These are phyloP conservation scores for Phaethon lepturus DNA, from an alignment of 2,113 vertebrate genomes.

Conservation along the genomic window DNA sequence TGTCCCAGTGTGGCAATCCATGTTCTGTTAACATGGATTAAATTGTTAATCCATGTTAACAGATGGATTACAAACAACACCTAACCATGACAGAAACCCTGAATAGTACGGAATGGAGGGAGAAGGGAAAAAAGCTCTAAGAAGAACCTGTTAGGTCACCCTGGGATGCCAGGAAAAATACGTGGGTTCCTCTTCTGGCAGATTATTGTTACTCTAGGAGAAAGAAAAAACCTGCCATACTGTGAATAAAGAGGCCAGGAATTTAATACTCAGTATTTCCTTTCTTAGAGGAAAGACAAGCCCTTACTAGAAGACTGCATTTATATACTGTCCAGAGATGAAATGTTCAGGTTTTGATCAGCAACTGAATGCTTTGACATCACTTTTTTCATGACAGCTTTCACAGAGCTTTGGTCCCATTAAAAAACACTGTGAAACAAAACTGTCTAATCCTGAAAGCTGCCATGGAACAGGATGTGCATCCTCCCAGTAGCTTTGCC, in stretches of 20 bases:
- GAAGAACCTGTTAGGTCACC: background rate
- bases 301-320: background rate
- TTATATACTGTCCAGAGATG: background rate
- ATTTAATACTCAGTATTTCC: background rate
- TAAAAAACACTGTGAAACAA: constrained; percentile 12
- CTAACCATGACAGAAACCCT: background rate
- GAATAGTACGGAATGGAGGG: background rate
- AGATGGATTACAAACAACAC: background rate
- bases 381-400: background rate
- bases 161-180: background rate
- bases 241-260: background rate
- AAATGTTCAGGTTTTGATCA: constrained; percentile 32
- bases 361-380: background rate
- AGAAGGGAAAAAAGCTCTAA: background rate
- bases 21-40: background rate
- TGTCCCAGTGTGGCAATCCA: background rate
- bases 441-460: constrained; percentile 19
- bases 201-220: background rate
- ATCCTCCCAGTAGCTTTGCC: background rate
- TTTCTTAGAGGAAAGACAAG: background rate
- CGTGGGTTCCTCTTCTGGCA: background rate
- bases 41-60: no score
- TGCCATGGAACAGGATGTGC: background rate
- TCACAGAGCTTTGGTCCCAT: background rate
- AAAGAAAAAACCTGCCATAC: no score